These are phyloP conservation scores for Crenichthys baileyi DNA, from an alignment of 2,797 vertebrate genomes.

Conservation along the genomic window DNA sequence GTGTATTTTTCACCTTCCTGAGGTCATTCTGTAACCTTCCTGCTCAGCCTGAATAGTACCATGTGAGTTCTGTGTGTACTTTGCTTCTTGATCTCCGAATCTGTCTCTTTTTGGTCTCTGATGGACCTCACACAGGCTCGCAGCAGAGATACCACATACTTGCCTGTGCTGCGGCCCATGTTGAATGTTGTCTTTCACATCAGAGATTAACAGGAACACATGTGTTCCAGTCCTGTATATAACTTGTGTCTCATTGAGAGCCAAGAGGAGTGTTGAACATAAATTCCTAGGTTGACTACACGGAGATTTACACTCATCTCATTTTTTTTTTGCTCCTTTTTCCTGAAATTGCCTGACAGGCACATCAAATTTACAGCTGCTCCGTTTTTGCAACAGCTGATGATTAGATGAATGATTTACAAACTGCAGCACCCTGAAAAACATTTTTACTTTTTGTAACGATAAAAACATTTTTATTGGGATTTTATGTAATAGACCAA, in stretches of 20 bases:
- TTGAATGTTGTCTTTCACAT: conserved; percentile 69
- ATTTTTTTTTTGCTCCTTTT: conserved; percentile 12
- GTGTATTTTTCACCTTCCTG: conserved; percentile 26
- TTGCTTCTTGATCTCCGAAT: conserved; percentile 34
- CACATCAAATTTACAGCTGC: conserved; percentile 1
- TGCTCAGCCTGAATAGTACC: conserved; percentile 24
- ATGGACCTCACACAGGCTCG: conserved; percentile 62
- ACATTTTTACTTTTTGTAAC: background rate
- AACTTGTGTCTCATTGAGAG: conserved; percentile 47
- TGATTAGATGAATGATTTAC: conserved; percentile 18
- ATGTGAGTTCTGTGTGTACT: conserved; percentile 17
- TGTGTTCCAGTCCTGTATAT: conserved; percentile 65
- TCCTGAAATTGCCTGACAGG: conserved; percentile 34
- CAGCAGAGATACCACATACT: conserved; percentile 46
- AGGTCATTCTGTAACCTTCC: conserved; percentile 19
- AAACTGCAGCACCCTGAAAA: background rate
- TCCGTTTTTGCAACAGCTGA: conserved; percentile 8
- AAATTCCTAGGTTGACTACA: conserved; percentile 48
- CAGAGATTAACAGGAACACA: conserved; percentile 68
- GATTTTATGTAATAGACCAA: background rate
- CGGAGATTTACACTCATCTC: conserved; percentile 58
- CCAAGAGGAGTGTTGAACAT: conserved; percentile 33
- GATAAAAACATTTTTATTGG: background rate
- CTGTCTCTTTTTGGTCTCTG: conserved; percentile 31
- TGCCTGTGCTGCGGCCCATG: conserved; percentile 31